A percentile compares a stretch with the other conserved stretches of the same genome.
These are phyloP conservation scores for Mongoloraphidia duomilia DNA, from an alignment of 2,888 invertebrate genomes.

Conservation along the genomic window DNA sequence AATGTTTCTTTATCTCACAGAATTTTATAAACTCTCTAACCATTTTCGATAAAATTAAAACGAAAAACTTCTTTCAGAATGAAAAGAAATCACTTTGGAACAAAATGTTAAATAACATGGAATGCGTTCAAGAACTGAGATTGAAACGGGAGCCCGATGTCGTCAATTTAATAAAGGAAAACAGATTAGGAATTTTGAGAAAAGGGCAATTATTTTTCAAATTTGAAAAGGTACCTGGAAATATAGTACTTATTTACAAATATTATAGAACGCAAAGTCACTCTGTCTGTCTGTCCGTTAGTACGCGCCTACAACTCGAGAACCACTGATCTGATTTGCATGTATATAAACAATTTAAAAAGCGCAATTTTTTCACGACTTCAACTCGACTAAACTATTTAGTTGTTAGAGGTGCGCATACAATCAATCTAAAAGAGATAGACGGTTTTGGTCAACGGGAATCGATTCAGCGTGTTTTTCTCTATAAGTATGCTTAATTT, in stretches of 20 bases:
- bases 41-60: too few relatives aligned
- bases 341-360: background rate
- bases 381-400: too few relatives aligned
- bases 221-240: conserved; percentile 2
- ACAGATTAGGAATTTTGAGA: background rate
- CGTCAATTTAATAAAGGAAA: background rate
- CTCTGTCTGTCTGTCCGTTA: background rate
- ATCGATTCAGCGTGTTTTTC: too few relatives aligned
- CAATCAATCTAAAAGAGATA: too few relatives aligned
- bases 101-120: background rate
- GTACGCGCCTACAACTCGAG: background rate
- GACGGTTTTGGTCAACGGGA: too few relatives aligned
- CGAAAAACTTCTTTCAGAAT: background rate
- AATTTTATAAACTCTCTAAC: too few relatives aligned
- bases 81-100: conserved; percentile 1
- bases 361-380: background rate
- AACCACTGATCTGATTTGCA: background rate
- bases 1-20: background rate
- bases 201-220: background rate
- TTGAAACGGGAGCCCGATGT: background rate
- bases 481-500: too few relatives aligned
- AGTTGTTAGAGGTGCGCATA: too few relatives aligned
- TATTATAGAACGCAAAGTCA: background rate
- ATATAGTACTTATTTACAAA: background rate
- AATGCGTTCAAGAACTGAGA: background rate